Percentiles rank a stretch among this genome's conserved stretches.
phyloP scores from a whole-genome alignment of 2,113 vertebrate genomes.

The Fregata magnificens region DNA sequence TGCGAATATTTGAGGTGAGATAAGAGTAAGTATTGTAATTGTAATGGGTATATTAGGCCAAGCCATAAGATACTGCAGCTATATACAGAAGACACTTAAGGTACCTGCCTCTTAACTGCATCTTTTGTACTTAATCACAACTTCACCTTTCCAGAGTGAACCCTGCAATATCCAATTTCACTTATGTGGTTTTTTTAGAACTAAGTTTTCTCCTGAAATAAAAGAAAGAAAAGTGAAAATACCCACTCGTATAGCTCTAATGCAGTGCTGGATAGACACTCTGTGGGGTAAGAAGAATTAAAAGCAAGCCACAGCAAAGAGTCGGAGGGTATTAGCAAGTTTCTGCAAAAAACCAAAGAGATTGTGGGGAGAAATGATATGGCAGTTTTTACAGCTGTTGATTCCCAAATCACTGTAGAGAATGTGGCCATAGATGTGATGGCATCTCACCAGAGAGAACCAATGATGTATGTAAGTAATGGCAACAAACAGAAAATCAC shows the following conservation, averaged over 20 bases:
- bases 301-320: not conserved
- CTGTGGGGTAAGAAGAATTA: not conserved
- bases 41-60: not conserved
- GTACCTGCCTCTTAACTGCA: not conserved
- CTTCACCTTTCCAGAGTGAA: not conserved
- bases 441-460: not conserved
- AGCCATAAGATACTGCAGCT: not conserved
- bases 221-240: not conserved
- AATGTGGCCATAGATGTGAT: not conserved
- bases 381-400: not conserved
- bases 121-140: not conserved
- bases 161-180: not conserved
- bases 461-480: not conserved
- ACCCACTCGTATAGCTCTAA: not conserved
- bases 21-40: not conserved
- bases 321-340: not conserved
- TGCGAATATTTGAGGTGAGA: not conserved
- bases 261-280: not conserved
- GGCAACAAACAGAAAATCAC: not conserved
- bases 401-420: not conserved
- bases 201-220: not conserved
- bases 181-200: not conserved
- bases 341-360: not conserved
- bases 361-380: not conserved
- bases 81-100: not conserved